phyloP scores from a whole-genome alignment of 2,113 vertebrate species.

The Calypte anna region DNA sequence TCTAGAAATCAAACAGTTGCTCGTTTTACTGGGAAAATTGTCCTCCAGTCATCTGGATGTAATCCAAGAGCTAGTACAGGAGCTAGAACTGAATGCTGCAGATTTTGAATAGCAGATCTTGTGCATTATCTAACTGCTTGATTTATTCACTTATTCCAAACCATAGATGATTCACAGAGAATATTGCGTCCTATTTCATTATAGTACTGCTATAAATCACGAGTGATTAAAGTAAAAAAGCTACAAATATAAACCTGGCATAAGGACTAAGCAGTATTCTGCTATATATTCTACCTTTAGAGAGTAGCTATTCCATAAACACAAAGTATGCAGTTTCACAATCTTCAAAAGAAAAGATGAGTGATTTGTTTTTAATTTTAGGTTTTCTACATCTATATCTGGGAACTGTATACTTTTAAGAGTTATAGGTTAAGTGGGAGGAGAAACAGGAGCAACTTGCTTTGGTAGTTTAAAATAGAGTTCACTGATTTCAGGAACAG shows the following conservation, averaged over 20 bases:
- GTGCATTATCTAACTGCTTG: not conserved
- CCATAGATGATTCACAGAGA: not conserved
- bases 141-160: not conserved
- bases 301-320: not conserved
- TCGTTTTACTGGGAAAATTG: not conserved
- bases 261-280: not conserved
- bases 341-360: not conserved
- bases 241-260: not conserved
- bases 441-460: not conserved
- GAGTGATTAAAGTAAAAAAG: not conserved
- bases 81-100: not conserved
- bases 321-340: not conserved
- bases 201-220: not conserved
- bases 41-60: not conserved
- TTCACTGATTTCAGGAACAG: not conserved
- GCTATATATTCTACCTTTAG: not conserved
- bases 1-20: not conserved
- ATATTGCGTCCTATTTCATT: not conserved
- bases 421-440: not conserved
- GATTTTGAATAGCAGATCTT: not conserved
- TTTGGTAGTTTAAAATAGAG: not conserved
- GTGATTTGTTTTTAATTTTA: not conserved
- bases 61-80: not conserved
- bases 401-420: conserved; percentile 5
- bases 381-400: not conserved